Evolutionary conservation across 1,140 invertebrate species (phyloP).

Genomic region (Neodiprion lecontei): DNA sequence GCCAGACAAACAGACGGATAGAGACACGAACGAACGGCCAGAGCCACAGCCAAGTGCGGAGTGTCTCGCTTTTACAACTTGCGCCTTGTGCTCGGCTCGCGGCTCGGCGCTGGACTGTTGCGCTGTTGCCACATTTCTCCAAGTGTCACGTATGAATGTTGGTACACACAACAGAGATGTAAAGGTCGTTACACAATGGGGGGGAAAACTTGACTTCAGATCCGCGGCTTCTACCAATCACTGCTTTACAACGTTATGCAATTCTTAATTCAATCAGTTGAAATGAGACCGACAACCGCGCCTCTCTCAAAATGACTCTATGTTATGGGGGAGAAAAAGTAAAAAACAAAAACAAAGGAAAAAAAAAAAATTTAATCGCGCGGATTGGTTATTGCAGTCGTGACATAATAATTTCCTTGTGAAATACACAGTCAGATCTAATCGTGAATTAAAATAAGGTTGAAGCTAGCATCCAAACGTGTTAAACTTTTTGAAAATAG

Average conservation of each 20-base stretch:
- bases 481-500: too few species aligned
- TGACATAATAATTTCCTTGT: too few species aligned
- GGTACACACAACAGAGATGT: neutral
- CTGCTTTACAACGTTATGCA: neutral
- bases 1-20: too few species aligned
- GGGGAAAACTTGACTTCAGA: neutral
- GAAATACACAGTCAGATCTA: too few species aligned
- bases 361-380: too few species aligned
- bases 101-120: neutral
- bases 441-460: too few species aligned
- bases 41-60: conserved; percentile 1
- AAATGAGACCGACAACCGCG: too few species aligned
- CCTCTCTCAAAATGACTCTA: too few species aligned
- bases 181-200: conserved; percentile 5
- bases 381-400: too few species aligned
- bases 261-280: neutral
- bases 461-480: too few species aligned
- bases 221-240: neutral
- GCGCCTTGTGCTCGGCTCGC: neutral
- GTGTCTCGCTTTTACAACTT: conserved; percentile 1
- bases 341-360: neutral
- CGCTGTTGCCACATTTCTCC: conserved; percentile 2
- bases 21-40: neutral
- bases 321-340: too few species aligned
- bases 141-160: neutral